Evolutionary conservation across 2,888 invertebrate genomes (phyloP).

Genomic region (Mythimna vitellina): DNA sequence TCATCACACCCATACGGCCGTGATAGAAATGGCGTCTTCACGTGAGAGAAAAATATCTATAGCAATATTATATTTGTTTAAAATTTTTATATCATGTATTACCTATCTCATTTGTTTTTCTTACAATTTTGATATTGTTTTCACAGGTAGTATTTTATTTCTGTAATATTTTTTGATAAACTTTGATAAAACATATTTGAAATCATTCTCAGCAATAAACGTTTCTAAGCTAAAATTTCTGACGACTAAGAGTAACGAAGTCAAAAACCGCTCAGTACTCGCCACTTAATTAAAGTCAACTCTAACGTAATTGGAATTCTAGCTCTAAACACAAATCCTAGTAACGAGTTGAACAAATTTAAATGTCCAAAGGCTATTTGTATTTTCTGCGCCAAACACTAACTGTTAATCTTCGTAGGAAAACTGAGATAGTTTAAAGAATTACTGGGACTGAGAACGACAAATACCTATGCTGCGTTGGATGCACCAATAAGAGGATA

Average conservation of each 20-base stretch:
- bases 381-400: constrained; percentile 62
- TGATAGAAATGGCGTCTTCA: no score
- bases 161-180: no score
- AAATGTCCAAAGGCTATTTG: constrained; percentile 66
- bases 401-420: constrained; percentile 65
- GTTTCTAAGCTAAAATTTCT: constrained; percentile 11
- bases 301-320: constrained; percentile 58
- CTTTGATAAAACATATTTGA: background rate
- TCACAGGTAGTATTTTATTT: no score
- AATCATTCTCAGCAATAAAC: background rate
- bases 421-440: constrained; percentile 58
- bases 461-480: constrained; percentile 41
- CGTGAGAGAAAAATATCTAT: no score
- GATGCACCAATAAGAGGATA: constrained; percentile 33
- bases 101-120: no score
- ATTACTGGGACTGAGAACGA: constrained; percentile 40
- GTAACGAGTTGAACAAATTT: constrained; percentile 64
- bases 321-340: constrained; percentile 65
- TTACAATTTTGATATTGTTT: no score
- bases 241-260: constrained; percentile 24
- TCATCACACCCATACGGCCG: no score
- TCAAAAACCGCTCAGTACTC: constrained; percentile 31
- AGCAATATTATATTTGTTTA: no score
- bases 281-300: constrained; percentile 55
- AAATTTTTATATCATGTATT: no score